Conservation (phyloP, 2,797 vertebrate genomes). For the Darevskia mixta region DNA sequence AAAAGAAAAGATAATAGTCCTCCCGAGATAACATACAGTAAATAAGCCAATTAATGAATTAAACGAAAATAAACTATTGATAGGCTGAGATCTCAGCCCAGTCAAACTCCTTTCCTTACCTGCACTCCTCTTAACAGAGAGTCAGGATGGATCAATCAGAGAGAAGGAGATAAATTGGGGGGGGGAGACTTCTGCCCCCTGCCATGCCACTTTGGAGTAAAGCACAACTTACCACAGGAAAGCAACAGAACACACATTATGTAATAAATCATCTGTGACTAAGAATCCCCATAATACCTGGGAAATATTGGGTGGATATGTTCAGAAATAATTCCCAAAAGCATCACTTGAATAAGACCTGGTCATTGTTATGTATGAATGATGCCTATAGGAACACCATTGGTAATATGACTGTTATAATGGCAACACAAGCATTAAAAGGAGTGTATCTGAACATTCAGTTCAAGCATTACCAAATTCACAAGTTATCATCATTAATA, state of each 20-base stretch:
- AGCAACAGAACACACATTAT: neutral
- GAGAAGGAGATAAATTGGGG: neutral
- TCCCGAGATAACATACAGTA: neutral
- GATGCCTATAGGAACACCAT: too few relatives aligned
- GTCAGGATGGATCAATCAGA: too few relatives aligned
- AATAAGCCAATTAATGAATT: constrained; percentile 3
- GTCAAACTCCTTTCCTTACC: neutral
- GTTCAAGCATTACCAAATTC: too few relatives aligned
- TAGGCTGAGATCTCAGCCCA: neutral
- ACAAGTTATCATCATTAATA: too few relatives aligned
- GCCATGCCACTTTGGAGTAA: neutral
- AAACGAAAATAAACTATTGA: neutral
- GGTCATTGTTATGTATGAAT: too few relatives aligned
- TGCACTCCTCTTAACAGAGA: neutral
- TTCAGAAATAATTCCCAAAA: too few relatives aligned
- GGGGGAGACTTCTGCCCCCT: neutral
- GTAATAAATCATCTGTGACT: neutral
- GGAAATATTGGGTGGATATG: too few relatives aligned
- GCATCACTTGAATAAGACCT: too few relatives aligned
- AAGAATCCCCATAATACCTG: neutral
- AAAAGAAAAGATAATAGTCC: neutral
- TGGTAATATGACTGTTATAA: too few relatives aligned
- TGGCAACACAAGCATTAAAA: too few relatives aligned
- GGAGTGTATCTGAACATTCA: too few relatives aligned
- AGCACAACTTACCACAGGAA: neutral